phyloP scores from a whole-genome alignment of 2,113 vertebrate species.

The Gasterosteus nipponicus region DNA sequence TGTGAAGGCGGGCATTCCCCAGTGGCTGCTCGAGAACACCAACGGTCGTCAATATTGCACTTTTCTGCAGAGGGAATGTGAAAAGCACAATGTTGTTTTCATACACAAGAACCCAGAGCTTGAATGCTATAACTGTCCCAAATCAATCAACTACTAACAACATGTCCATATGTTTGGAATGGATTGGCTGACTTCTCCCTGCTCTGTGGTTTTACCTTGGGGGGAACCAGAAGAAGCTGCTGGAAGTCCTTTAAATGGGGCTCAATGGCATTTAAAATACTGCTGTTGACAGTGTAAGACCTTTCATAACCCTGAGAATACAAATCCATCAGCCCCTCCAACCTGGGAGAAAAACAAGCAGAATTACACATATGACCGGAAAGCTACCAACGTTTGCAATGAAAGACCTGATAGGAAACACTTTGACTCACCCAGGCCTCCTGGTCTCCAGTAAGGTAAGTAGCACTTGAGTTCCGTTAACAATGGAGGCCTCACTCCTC shows the following conservation, averaged over 20 bases:
- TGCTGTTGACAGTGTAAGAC: conserved; percentile 89
- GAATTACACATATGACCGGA: not conserved
- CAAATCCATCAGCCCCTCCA: conserved; percentile 94
- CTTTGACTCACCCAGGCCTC: conserved; percentile 87
- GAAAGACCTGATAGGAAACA: not conserved
- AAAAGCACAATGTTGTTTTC: not conserved
- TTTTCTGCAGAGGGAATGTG: conserved; percentile 78
- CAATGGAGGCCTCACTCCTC: conserved; percentile 89
- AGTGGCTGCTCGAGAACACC: conserved; percentile 94
- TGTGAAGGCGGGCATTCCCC: conserved; percentile 92
- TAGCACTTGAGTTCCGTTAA: conserved; percentile 94
- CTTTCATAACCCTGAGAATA: conserved; percentile 97
- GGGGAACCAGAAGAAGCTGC: conserved; percentile 92
- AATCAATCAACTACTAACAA: not conserved
- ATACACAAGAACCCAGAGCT: not conserved
- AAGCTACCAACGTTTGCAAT: not conserved
- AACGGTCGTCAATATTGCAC: conserved; percentile 93
- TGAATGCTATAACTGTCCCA: not conserved
- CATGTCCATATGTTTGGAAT: not conserved
- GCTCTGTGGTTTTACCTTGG: conserved; percentile 84
- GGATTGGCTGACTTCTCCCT: not conserved
- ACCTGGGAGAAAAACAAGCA: conserved; percentile 77
- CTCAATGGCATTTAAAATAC: conserved; percentile 91
- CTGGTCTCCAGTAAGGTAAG: conserved; percentile 92
- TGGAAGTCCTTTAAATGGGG: conserved; percentile 96